Base-by-base conservation (phyloP, 2,797 vertebrate genomes). In the Danio choprae region DNA sequence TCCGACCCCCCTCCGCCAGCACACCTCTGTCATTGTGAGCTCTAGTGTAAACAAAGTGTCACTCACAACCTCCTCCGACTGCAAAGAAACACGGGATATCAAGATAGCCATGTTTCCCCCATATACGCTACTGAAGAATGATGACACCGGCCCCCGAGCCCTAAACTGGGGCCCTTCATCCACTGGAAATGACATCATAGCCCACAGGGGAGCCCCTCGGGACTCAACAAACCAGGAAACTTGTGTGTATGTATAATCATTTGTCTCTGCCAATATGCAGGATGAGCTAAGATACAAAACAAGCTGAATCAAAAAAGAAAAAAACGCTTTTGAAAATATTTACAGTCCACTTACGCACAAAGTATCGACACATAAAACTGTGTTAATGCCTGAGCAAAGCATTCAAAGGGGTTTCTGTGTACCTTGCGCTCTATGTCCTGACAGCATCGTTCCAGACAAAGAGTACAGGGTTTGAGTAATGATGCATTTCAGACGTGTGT, bases 31-130 rank as follows among this genome's bases (percentile, higher is more conserved):
- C 81, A 86, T 67, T 84, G 38, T 82, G 75, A 84, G 81, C 79
- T 75, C 81, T 87, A 77, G 75, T 87, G 79, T 90, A 86, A 78
- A 87, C 82, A 84, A 75, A 51, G 69, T 79, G 80, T 85, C 84
- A 79, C 77, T 87, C 85, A 88, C 87, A 85, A 38, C 71, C 87
- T 86, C 70, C 83, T 80, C 79, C 5, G n/a, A 81, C 87, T 72
- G 84, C 84, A 86, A 75, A 81, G 85, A 87, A 84, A 83, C 79
- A 84, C 75, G 81, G 82, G 78, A 78, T 82, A 84, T 84, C 56
- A 62, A 81, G 71, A 75, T 77, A 83, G 80, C 85, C 83, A 82
- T 78, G 64, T 79, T 86, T 84, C 64, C 62, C 73, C 72, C 65
- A 29, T 79, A 69, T 83, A 70, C 74, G 77, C 77, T 81, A 64